These are phyloP conservation scores for Hydrotaea cyrtoneurina DNA, from an alignment of 2,888 invertebrate species.

Conservation along the genomic window DNA sequence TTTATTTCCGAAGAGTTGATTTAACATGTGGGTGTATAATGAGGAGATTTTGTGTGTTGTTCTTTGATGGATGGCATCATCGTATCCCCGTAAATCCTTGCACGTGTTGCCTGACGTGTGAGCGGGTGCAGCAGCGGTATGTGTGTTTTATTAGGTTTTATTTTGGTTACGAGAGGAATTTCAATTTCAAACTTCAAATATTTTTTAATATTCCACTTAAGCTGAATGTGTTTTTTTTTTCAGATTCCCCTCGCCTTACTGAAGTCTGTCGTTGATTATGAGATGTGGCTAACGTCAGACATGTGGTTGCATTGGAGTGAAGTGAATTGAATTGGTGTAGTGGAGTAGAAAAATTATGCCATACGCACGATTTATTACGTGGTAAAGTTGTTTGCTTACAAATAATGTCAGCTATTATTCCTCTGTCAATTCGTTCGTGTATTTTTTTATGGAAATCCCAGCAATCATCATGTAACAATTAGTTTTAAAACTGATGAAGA, in stretches of 20 bases:
- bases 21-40: conserved; percentile 68
- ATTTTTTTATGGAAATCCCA: too few relatives aligned
- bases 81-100: conserved; percentile 56
- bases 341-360: background rate
- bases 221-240: conserved; percentile 8
- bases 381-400: conserved; percentile 13
- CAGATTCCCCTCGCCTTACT: background rate
- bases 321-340: too few relatives aligned
- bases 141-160: conserved; percentile 29
- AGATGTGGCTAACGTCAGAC: conserved; percentile 10
- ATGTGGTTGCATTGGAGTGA: conserved; percentile 34
- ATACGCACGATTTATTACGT: conserved; percentile 19
- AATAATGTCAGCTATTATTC: too few relatives aligned
- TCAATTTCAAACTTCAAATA: conserved; percentile 30
- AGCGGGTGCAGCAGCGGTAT: background rate
- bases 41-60: conserved; percentile 48
- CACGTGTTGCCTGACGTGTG: conserved; percentile 65
- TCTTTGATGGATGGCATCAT: conserved; percentile 35
- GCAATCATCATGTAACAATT: too few relatives aligned
- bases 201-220: conserved; percentile 40
- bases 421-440: too few relatives aligned
- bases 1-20: conserved; percentile 39
- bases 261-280: background rate
- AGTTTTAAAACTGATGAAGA: too few relatives aligned
- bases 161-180: conserved; percentile 1